Base-by-base conservation (phyloP, 2,888 invertebrate genomes). In the Ephialtes manifestator region DNA sequence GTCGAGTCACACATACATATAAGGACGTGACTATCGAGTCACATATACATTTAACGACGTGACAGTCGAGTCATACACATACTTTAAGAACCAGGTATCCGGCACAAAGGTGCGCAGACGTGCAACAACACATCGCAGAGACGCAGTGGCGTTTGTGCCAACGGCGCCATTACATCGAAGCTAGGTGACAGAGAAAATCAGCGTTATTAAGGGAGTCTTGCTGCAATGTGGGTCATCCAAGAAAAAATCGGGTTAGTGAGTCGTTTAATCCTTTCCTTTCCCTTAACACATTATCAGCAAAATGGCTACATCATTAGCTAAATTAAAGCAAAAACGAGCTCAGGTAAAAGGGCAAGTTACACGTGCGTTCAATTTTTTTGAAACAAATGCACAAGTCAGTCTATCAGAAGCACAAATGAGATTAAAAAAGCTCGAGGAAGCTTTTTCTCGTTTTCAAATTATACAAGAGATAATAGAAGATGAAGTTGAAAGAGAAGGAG, bases 171-270 rank as follows among this genome's bases (percentile, higher is more conserved):
- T 35, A 35, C 35, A 35, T 35, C 5, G 35, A 35, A 35, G 35
- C 35, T 35, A 35, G 4, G 4, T 4, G 2, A 4, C 35, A 35
- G 35, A 77, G 43, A 77, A 77, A 77, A 48, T 67, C 77, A 28
- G 28, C 77, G 24, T 13, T 18, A 75, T 13, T 7, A 4, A 77
- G 39, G 65, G n/a, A 60, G 67, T 65, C 63, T 77, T 15, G 77
- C 67, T 65, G 51, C 67, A 77, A 78, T 70, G 78, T 78, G 78
- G 78, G 78, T 55, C 68, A 35, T 31, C 68, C 2, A 65, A 65
- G 68, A 68, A 20, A 70, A 31, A 53, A 78, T 3, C 78, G 35
- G 78, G 78, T 70, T 70, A 78, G 68, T 78, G 78, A 78, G 78
- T 70, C 78, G 78, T 13, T 31, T 39, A 78, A 78, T 78, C 55